Evolutionary conservation across 2,113 vertebrate genomes (phyloP).

Genomic region (Notarius lentiginosus): DNA sequence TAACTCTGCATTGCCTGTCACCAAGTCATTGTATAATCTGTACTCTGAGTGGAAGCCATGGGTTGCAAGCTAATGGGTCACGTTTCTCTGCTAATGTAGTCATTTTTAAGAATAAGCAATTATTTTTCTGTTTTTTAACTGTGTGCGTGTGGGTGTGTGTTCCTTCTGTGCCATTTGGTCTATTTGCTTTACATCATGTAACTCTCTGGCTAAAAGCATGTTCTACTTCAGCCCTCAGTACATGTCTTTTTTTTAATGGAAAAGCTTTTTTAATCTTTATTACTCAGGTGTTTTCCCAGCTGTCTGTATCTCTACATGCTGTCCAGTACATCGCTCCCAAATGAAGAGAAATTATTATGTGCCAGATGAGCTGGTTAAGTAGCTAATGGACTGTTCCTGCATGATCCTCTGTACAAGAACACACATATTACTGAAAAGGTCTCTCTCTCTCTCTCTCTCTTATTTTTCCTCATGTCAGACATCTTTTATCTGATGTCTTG

Average conservation of each 20-base stretch:
- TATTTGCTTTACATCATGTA: not conserved
- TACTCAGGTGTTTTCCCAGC: not conserved
- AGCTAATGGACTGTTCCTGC: constrained; percentile 27
- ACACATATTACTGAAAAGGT: constrained; percentile 10
- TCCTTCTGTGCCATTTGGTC: not conserved
- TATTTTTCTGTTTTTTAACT: not conserved
- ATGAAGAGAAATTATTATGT: constrained; percentile 26
- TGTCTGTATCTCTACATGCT: not conserved
- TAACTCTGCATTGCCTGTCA: not conserved
- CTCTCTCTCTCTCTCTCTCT: not conserved
- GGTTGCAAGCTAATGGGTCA: not conserved
- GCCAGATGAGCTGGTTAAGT: constrained; percentile 35
- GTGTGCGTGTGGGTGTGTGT: not conserved
- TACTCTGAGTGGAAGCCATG: not conserved
- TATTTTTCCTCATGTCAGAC: not conserved
- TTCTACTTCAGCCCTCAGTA: not conserved
- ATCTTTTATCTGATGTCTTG: constrained; percentile 17
- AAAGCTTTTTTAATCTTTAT: not conserved
- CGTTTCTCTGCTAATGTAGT: constrained; percentile 1
- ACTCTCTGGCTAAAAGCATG: not conserved
- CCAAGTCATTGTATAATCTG: not conserved
- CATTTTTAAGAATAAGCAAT: not conserved
- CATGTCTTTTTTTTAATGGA: not conserved
- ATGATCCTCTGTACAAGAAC: not conserved
- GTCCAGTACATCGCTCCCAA: constrained; percentile 8